These are phyloP conservation scores for Hydropotes inermis DNA, from an alignment of 2,113 vertebrate genomes.

Conservation along the genomic window DNA sequence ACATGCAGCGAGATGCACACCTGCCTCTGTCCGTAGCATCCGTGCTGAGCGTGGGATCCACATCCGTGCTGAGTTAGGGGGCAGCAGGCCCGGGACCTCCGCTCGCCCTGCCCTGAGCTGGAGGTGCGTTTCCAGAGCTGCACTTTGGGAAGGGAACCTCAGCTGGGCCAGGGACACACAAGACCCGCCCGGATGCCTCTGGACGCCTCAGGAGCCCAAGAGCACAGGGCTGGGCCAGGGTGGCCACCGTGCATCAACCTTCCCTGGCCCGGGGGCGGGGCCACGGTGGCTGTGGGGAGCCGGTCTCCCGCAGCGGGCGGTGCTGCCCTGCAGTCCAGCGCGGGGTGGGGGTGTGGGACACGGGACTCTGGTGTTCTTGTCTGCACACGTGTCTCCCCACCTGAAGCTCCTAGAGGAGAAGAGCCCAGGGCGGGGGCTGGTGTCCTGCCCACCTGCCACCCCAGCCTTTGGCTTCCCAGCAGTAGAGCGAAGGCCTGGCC, in stretches of 20 bases:
- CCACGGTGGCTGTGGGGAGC: accelerated
- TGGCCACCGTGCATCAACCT: not conserved
- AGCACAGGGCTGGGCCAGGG: not conserved
- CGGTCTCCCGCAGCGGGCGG: accelerated
- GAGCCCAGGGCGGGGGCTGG: accelerated
- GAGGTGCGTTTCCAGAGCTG: not conserved
- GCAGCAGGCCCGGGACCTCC: not conserved
- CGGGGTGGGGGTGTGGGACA: not conserved
- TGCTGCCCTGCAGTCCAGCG: not conserved
- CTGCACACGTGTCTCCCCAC: not conserved
- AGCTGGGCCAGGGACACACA: not conserved
- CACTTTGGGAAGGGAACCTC: not conserved
- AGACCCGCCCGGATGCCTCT: not conserved
- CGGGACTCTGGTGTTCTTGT: not conserved
- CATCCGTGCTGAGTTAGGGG: not conserved
- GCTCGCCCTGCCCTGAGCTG: not conserved
- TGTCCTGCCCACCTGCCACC: not conserved
- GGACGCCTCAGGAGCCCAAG: not conserved
- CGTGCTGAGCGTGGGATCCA: not conserved
- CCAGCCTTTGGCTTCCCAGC: not conserved
- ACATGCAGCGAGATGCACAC: not conserved
- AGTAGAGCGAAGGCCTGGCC: not conserved
- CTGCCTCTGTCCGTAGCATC: not conserved
- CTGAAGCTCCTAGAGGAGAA: not conserved
- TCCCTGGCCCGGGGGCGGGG: not conserved